Conservation (phyloP, 2,888 invertebrate genomes). For the Drosophila sordidapex region DNA sequence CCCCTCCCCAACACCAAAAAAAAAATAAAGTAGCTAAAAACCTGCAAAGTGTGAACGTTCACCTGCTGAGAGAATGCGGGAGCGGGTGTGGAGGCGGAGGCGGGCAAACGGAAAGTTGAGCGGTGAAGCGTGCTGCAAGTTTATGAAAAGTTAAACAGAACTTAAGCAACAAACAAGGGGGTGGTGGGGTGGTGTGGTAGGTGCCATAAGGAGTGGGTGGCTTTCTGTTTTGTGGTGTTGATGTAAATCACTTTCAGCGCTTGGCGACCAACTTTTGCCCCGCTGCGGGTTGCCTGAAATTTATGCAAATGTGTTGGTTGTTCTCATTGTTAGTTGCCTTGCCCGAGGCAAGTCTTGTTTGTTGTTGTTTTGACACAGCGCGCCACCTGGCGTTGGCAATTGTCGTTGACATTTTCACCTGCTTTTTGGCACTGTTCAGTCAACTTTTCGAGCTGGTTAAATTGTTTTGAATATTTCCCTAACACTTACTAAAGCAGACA, state of each 20-base stretch:
- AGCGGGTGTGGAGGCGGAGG: not conserved
- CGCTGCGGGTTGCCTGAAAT: conserved; percentile 62
- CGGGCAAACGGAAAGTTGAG: conserved; percentile 5
- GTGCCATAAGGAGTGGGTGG: not conserved
- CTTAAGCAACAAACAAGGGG: conserved; percentile 70
- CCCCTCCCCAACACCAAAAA: conserved; percentile 1
- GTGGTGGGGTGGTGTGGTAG: too few relatives aligned
- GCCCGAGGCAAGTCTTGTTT: conserved; percentile 23
- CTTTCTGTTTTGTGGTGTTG: conserved; percentile 46
- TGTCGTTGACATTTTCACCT: conserved; percentile 75
- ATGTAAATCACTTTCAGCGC: conserved; percentile 76
- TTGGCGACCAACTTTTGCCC: conserved; percentile 64
- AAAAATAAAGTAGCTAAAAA: conserved; percentile 42
- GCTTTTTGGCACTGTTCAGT: conserved; percentile 39
- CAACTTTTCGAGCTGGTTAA: conserved; percentile 54
- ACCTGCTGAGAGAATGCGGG: not conserved
- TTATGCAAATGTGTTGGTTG: conserved; percentile 75
- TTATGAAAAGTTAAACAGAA: conserved; percentile 79
- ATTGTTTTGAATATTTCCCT: conserved; percentile 61
- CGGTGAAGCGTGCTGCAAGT: conserved; percentile 65
- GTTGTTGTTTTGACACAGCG: conserved; percentile 24
- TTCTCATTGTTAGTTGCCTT: conserved; percentile 50
- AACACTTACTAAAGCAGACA: conserved; percentile 3
- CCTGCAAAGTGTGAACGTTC: conserved; percentile 36
- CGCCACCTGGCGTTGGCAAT: conserved; percentile 70